These are phyloP conservation scores for Eufriesea mexicana DNA, from an alignment of 1,140 invertebrate species.

Conservation along the genomic window DNA sequence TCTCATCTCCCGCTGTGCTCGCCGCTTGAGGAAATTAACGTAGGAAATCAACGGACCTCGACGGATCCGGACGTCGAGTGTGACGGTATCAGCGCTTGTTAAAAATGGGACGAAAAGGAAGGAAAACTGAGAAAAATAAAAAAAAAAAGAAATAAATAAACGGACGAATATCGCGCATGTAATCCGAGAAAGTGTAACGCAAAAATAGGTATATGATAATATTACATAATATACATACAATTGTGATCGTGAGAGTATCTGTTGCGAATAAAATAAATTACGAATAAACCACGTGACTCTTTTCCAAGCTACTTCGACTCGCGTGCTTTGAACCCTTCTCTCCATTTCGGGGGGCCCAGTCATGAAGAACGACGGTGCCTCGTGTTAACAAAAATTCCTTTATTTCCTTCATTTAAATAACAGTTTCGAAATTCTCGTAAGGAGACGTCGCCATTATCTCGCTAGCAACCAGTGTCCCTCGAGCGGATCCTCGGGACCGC, in stretches of 20 bases:
- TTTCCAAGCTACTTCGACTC: constrained; percentile 57
- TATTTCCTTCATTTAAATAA: constrained; percentile 13
- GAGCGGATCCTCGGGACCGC: not conserved
- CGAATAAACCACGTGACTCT: constrained; percentile 73
- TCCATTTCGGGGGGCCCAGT: not conserved
- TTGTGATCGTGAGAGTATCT: constrained; percentile 76
- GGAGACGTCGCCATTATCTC: too few species aligned
- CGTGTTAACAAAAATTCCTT: constrained; percentile 27
- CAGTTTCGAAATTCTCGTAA: not conserved
- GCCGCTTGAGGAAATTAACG: constrained; percentile 5
- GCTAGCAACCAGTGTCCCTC: too few species aligned
- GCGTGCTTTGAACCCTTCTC: constrained; percentile 25
- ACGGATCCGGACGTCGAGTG: not conserved
- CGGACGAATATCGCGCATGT: constrained; percentile 64
- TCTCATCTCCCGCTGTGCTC: constrained; percentile 43
- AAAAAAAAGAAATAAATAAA: constrained; percentile 33
- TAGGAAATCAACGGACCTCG: not conserved
- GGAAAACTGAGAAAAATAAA: not conserved
- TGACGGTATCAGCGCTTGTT: not conserved
- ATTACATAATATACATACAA: constrained; percentile 71
- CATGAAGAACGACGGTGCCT: not conserved
- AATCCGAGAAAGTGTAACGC: constrained; percentile 70
- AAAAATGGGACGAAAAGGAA: not conserved
- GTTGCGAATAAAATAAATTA: constrained; percentile 72
- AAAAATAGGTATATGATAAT: constrained; percentile 63